phyloP scores from a whole-genome alignment of 2,113 vertebrate genomes.

The Ictalurus furcatus region DNA sequence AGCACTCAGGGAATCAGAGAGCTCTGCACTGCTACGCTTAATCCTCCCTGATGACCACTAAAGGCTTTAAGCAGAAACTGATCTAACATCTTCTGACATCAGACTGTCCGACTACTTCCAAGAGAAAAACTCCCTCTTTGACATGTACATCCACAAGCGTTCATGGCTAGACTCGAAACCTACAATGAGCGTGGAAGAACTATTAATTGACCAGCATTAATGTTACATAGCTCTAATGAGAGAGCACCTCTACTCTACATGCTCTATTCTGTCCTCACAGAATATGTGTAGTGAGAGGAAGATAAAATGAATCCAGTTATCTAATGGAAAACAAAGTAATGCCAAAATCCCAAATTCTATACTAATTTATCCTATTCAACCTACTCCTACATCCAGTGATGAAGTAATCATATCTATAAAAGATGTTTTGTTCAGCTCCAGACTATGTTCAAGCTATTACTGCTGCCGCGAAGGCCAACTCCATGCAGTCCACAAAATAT shows the following conservation, averaged over 20 bases:
- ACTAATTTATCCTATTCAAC: conserved; percentile 25
- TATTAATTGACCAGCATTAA: conserved; percentile 33
- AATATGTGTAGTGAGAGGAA: not conserved
- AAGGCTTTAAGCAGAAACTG: conserved; percentile 63
- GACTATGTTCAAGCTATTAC: conserved; percentile 33
- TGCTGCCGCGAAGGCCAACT: conserved; percentile 31
- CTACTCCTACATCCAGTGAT: not conserved
- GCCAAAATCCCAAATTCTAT: not conserved
- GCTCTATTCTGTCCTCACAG: not conserved
- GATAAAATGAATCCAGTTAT: conserved; percentile 3
- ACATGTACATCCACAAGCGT: conserved; percentile 25
- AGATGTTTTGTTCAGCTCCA: conserved; percentile 36
- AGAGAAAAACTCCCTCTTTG: conserved; percentile 52
- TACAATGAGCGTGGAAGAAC: conserved; percentile 5
- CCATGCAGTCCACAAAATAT: not conserved
- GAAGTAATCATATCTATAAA: conserved; percentile 20
- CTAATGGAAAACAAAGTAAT: conserved; percentile 23
- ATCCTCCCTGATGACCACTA: conserved; percentile 66
- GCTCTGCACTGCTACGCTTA: conserved; percentile 61
- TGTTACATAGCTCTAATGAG: conserved; percentile 23
- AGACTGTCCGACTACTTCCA: conserved; percentile 59
- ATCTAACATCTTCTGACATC: conserved; percentile 69
- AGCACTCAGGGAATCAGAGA: conserved; percentile 55
- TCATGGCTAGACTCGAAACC: conserved; percentile 5
- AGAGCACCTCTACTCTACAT: not conserved